These are phyloP conservation scores for Thereva nobilitata DNA, from an alignment of 2,888 invertebrate genomes.

Conservation along the genomic window DNA sequence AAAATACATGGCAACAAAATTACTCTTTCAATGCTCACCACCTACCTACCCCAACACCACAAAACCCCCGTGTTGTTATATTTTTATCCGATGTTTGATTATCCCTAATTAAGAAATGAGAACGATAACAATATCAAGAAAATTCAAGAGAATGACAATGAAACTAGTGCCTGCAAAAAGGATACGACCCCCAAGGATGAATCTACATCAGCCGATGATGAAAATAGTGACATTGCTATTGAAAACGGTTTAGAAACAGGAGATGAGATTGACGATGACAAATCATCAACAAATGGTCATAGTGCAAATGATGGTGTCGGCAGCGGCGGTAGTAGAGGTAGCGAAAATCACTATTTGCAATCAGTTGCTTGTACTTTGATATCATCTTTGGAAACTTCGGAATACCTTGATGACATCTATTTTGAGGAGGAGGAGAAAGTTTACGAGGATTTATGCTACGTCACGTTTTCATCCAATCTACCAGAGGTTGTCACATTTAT, in stretches of 20 bases:
- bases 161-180: constrained; percentile 45
- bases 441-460: constrained; percentile 87
- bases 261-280: constrained; percentile 40
- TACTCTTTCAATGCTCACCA: too few species aligned
- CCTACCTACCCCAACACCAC: too few species aligned
- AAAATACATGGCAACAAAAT: too few species aligned
- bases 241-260: constrained; percentile 50
- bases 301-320: constrained; percentile 13
- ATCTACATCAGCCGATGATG: constrained; percentile 56
- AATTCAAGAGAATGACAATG: constrained; percentile 47
- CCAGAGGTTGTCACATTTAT: constrained; percentile 64
- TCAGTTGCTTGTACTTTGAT: constrained; percentile 51
- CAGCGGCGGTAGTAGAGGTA: not conserved
- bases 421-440: constrained; percentile 73
- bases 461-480: constrained; percentile 73
- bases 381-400: constrained; percentile 50
- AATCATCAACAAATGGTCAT: constrained; percentile 24
- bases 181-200: constrained; percentile 46
- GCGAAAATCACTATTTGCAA: constrained; percentile 50
- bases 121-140: constrained; percentile 46
- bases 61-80: too few species aligned
- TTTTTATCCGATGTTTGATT: too few species aligned
- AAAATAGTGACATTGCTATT: constrained; percentile 56
- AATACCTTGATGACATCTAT: constrained; percentile 54
- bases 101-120: too few species aligned